phyloP scores from a whole-genome alignment of 2,113 vertebrate genomes.

The Columba livia region DNA sequence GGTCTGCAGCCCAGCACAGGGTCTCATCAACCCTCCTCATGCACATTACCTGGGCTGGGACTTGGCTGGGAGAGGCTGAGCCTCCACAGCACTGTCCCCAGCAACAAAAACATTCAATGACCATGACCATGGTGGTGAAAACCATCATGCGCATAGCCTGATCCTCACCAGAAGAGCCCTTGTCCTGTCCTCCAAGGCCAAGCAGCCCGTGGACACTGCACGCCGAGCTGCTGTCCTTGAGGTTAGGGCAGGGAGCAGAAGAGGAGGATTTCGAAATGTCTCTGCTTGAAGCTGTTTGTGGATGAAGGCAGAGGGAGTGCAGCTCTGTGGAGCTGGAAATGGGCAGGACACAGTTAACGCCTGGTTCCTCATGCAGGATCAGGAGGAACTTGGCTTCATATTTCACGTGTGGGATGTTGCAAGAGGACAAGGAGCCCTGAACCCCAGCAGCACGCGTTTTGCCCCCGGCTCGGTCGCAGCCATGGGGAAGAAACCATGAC shows the following conservation, averaged over 20 bases:
- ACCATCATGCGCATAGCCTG: accelerated
- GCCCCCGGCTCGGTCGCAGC: neutral
- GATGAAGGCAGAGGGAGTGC: neutral
- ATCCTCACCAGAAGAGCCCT: neutral
- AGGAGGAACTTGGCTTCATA: constrained; percentile 56
- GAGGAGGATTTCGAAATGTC: neutral
- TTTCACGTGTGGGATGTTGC: constrained; percentile 40
- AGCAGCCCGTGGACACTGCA: neutral
- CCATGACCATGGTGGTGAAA: neutral
- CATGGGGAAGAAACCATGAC: neutral
- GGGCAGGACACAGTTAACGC: constrained; percentile 42
- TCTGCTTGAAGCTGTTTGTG: neutral
- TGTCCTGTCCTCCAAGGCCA: neutral
- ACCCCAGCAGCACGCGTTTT: neutral
- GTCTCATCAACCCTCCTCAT: neutral
- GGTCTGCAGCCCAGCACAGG: neutral
- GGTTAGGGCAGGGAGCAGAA: neutral
- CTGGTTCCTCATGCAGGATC: constrained; percentile 7
- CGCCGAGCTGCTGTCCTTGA: neutral
- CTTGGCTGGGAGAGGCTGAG: neutral
- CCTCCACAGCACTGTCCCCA: neutral
- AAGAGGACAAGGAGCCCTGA: constrained; percentile 48
- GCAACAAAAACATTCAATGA: neutral
- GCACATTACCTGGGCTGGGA: neutral
- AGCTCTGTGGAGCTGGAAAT: neutral